These are phyloP conservation scores for Spodoptera exigua DNA, from an alignment of 2,888 invertebrate genomes.

Conservation along the genomic window DNA sequence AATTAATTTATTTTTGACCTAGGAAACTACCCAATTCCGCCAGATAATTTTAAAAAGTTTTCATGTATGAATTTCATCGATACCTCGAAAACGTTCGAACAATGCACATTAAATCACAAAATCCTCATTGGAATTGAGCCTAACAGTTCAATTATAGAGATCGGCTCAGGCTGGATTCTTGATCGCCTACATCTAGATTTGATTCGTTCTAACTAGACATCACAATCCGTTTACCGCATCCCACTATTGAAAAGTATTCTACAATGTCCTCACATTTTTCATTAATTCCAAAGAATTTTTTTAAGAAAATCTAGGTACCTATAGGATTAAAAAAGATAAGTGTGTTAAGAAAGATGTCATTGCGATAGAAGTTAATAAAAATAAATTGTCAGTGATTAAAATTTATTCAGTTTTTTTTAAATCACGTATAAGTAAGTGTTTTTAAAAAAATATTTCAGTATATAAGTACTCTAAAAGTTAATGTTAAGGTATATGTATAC, in stretches of 20 bases:
- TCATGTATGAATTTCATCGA: constrained; percentile 22
- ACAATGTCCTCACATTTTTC: constrained; percentile 66
- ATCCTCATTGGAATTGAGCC: constrained; percentile 65
- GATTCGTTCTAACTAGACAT: constrained; percentile 85
- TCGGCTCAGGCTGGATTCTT: constrained; percentile 63
- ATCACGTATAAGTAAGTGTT: too few species aligned
- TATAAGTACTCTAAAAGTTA: too few species aligned
- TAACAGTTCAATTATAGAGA: constrained; percentile 76
- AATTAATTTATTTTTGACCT: too few species aligned
- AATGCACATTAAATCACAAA: constrained; percentile 43
- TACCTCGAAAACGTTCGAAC: constrained; percentile 32
- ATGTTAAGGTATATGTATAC: too few species aligned
- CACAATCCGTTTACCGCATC: constrained; percentile 82
- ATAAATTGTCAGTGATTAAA: too few species aligned
- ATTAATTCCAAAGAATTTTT: neutral
- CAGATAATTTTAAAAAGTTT: constrained; percentile 22
- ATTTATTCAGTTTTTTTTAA: too few species aligned
- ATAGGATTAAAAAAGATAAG: too few species aligned
- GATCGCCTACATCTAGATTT: constrained; percentile 81
- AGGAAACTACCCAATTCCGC: too few species aligned
- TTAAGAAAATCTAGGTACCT: too few species aligned
- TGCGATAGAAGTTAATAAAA: too few species aligned
- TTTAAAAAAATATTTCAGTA: too few species aligned
- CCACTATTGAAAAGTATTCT: constrained; percentile 79
- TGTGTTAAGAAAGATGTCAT: too few species aligned